A percentile compares a stretch with the other conserved stretches of the same genome.
These are phyloP conservation scores for Triops cancriformis DNA, from an alignment of 1,140 invertebrate genomes.

Conservation along the genomic window DNA sequence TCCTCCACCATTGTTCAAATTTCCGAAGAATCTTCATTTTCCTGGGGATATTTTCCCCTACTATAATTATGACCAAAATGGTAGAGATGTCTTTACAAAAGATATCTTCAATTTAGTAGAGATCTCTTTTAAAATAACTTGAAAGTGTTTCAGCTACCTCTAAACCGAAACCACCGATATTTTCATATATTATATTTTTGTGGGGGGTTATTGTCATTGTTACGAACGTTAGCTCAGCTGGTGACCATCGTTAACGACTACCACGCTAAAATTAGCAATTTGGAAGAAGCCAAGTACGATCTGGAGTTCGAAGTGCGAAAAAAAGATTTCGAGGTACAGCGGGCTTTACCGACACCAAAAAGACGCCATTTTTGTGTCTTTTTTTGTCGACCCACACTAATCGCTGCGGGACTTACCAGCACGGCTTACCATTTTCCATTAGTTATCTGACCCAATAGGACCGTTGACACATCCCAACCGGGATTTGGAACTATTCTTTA, in stretches of 20 bases:
- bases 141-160: no score
- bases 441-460: neutral
- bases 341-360: neutral
- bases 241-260: constrained; percentile 52
- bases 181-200: constrained; percentile 12
- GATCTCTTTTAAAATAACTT: neutral
- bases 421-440: neutral
- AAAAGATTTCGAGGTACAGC: constrained; percentile 89
- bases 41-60: no score
- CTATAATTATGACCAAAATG: no score
- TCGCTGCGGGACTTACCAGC: neutral
- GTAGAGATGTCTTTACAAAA: no score
- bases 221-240: constrained; percentile 28
- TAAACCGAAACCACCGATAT: neutral
- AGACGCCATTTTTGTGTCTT: neutral
- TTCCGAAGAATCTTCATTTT: neutral
- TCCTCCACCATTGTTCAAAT: neutral
- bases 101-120: neutral
- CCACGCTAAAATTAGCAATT: constrained; percentile 71
- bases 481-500: no score
- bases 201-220: constrained; percentile 17
- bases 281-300: constrained; percentile 97
- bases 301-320: constrained; percentile 93
- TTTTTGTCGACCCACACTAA: neutral
- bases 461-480: neutral